Evolutionary conservation across 2,888 invertebrate species (phyloP).

Genomic region (Allolobophora icterica): DNA sequence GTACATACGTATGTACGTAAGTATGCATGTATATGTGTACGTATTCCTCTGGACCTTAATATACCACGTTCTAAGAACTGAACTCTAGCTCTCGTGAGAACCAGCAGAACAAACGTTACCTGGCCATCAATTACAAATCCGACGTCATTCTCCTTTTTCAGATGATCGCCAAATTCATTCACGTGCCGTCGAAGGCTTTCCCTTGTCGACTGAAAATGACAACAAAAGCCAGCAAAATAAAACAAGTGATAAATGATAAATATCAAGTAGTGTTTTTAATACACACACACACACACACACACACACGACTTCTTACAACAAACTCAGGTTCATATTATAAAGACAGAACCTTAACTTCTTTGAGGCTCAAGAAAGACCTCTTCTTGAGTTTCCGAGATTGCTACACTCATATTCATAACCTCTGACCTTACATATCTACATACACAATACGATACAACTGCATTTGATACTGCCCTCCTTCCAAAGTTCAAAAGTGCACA

Average conservation of each 20-base stretch:
- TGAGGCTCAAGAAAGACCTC: too few species aligned
- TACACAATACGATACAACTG: too few species aligned
- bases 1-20: background rate
- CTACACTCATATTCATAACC: background rate
- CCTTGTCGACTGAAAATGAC: constrained; percentile 66
- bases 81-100: background rate
- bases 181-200: constrained; percentile 80
- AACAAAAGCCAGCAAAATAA: background rate
- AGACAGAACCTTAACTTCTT: too few species aligned
- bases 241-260: background rate
- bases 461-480: too few species aligned
- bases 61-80: too few species aligned
- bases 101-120: constrained; percentile 51
- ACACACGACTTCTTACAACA: too few species aligned
- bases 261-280: background rate
- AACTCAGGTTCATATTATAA: too few species aligned
- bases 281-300: background rate
- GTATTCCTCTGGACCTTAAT: too few species aligned
- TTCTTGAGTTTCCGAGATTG: background rate
- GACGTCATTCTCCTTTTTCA: constrained; percentile 76
- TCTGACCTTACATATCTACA: too few species aligned
- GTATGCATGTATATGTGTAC: background rate
- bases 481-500: too few species aligned
- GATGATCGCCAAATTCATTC: constrained; percentile 78
- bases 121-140: constrained; percentile 89